Evolutionary conservation across 2,797 vertebrate genomes (phyloP), one percentile per base, ranked within the genome.

Genomic region (Spinibarbus caldwelli): DNA sequence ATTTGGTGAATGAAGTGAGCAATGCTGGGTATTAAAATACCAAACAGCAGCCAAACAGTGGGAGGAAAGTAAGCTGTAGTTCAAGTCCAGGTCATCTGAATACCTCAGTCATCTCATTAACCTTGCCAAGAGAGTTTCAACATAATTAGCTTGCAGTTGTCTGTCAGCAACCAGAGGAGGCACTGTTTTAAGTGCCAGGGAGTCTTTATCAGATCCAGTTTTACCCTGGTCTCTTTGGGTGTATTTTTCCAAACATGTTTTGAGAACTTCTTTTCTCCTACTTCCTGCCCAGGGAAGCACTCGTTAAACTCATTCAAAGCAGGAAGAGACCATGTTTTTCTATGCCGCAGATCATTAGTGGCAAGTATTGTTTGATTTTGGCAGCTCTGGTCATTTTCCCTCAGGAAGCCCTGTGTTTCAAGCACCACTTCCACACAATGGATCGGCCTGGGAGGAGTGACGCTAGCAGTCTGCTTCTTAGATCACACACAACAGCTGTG

Each of bases 361-460:
- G 88, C 83, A 45, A 90, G 91, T 94, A 96, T 96, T 96, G 95
- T 96, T 95, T 93, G 90, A 93, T 94, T 94, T 90, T 95, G 95
- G 94, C 95, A 93, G 86, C 70, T 54, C 89, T 85, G 87, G 89
- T 92, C 84, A 94, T 95, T 96, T 96, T 95, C 95, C 95, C 87
- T 95, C 95, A 96, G 95, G 95, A 96, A 96, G 90, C 92, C 77
- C 85, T 45, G 72, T 91, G 90, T 84, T 89, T 92, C 90, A 88
- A 90, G 89, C 88, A 87, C 84, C 88, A 85, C 85, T 82, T 86
- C 83, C 79, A 95, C 93, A 96, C 95, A 96, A 96, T 96, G 90
- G 94, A 71, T 85, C 83, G 23, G 78, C 85, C 78, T 82, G 88
- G 92, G 91, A 89, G 91, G 91, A 91, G 89, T 26, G 19, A 86